phyloP scores from a whole-genome alignment of 1,140 invertebrate species.

The Chelonus insularis region DNA sequence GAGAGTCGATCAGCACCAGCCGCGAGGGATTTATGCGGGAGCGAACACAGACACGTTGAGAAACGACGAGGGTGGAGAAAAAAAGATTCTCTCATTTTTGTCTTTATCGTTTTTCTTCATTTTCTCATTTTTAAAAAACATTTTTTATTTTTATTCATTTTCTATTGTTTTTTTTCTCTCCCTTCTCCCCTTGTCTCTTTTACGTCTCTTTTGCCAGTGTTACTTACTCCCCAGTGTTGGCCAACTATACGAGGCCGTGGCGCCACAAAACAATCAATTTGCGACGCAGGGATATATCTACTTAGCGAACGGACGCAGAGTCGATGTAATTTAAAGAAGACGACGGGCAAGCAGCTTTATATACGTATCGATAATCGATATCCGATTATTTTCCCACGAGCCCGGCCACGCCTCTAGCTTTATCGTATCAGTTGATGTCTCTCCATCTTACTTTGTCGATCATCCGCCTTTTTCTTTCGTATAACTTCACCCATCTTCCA shows the following conservation, averaged over 20 bases:
- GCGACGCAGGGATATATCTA: slow-evolving; percentile 28
- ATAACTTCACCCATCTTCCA: too few relatives aligned
- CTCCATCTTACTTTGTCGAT: not conserved
- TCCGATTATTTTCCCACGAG: slow-evolving; percentile 26
- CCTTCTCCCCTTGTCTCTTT: not conserved
- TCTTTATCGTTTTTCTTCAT: not conserved
- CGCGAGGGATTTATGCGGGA: slow-evolving; percentile 7
- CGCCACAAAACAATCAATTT: slow-evolving; percentile 32
- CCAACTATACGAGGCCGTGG: slow-evolving; percentile 16
- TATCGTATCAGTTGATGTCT: slow-evolving; percentile 10
- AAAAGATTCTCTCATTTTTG: not conserved
- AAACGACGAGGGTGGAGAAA: not conserved
- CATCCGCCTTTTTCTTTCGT: not conserved
- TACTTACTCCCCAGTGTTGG: not conserved
- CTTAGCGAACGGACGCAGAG: slow-evolving; percentile 24
- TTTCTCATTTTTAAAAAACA: not conserved
- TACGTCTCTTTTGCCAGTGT: too few relatives aligned
- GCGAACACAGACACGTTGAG: not conserved
- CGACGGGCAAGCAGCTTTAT: slow-evolving; percentile 15
- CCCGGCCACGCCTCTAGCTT: slow-evolving; percentile 25
- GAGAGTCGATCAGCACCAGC: slow-evolving; percentile 27
- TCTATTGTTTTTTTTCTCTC: not conserved
- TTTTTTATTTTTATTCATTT: slow-evolving; percentile 5
- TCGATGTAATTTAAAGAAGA: slow-evolving; percentile 28
- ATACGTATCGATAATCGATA: slow-evolving; percentile 29